These are phyloP conservation scores for Lagorchestes hirsutus DNA, from an alignment of 2,797 vertebrate species.

Conservation along the genomic window DNA sequence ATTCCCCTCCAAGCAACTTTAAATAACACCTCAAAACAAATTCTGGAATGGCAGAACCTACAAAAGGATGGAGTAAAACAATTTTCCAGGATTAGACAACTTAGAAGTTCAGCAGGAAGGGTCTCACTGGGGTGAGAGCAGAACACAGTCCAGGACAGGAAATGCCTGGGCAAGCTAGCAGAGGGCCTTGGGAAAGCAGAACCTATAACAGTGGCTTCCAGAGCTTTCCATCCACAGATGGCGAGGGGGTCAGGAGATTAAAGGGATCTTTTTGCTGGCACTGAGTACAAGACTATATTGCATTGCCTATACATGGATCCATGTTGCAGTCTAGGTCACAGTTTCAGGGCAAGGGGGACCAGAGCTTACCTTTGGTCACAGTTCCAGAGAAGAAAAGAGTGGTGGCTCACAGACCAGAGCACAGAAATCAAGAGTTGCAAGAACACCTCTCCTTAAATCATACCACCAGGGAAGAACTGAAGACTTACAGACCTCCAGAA, in stretches of 20 bases:
- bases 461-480: not conserved
- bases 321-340: not conserved
- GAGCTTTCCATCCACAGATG: rapidly evolving
- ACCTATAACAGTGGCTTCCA: not conserved
- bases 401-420: not conserved
- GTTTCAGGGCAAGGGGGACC: not conserved
- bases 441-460: too few relatives aligned
- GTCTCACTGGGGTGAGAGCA: not conserved
- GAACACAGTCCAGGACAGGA: not conserved
- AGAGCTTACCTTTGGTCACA: not conserved
- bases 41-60: not conserved
- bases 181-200: not conserved
- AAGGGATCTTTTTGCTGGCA: not conserved
- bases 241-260: not conserved
- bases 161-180: not conserved
- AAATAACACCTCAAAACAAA: not conserved
- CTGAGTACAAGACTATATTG: not conserved
- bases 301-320: not conserved
- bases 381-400: not conserved
- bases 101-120: not conserved
- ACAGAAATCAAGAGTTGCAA: too few relatives aligned
- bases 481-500: not conserved
- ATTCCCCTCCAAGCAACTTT: not conserved
- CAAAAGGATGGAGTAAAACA: not conserved
- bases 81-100: not conserved